Evolutionary conservation across 2,888 invertebrate genomes (phyloP).

Genomic region (Morpho achilles): DNA sequence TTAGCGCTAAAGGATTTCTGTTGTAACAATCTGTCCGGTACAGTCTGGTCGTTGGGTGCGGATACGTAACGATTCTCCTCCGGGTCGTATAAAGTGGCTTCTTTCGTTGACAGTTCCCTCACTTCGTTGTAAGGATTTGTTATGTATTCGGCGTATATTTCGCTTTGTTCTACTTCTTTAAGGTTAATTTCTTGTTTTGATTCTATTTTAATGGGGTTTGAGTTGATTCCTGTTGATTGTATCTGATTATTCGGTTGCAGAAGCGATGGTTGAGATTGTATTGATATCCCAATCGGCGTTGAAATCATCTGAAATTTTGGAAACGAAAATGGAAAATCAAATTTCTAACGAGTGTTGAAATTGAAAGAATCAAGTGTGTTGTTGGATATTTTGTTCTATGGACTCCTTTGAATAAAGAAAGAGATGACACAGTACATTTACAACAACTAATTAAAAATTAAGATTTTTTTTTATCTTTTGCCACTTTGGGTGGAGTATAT

Average conservation of each 20-base stretch:
- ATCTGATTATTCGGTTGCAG: conserved; percentile 47
- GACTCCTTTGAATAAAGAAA: too few relatives aligned
- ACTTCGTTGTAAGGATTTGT: conserved; percentile 76
- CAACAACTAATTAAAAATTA: too few relatives aligned
- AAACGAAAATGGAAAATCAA: too few relatives aligned
- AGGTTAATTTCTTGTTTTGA: conserved; percentile 21
- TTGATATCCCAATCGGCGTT: conserved; percentile 79
- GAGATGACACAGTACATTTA: too few relatives aligned
- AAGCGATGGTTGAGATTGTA: conserved; percentile 60
- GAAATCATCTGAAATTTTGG: conserved; percentile 78
- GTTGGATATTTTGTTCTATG: too few relatives aligned
- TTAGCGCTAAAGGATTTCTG: conserved; percentile 65
- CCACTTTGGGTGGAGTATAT: too few relatives aligned
- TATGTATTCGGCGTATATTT: conserved; percentile 77
- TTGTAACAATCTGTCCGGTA: conserved; percentile 32
- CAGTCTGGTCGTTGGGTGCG: conserved; percentile 29
- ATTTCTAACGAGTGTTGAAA: too few relatives aligned
- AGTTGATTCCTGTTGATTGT: conserved; percentile 32
- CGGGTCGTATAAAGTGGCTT: conserved; percentile 54
- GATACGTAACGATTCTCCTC: conserved; percentile 33
- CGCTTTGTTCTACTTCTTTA: conserved; percentile 42
- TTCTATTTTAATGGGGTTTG: conserved; percentile 29
- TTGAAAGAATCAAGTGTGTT: too few relatives aligned
- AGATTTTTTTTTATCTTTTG: too few relatives aligned
- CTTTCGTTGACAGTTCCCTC: conserved; percentile 45